Evolutionary conservation across 2,797 vertebrate species (phyloP).

Genomic region (Eidolon dupreanum): DNA sequence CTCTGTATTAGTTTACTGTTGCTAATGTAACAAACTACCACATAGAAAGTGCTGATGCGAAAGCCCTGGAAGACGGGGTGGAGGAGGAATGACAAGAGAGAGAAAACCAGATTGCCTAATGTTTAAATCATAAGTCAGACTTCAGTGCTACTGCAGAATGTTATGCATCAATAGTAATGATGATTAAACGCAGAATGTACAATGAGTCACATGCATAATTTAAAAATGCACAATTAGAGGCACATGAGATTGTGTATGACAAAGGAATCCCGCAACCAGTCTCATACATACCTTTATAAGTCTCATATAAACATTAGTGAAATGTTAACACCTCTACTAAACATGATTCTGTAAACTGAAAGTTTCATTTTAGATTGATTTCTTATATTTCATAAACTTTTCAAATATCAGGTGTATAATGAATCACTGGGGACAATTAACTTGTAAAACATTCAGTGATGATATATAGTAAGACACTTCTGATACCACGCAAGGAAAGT

Average conservation of each 20-base stretch:
- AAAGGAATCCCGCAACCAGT: not conserved
- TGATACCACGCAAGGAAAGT: not conserved
- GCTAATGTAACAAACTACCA: not conserved
- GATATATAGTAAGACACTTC: not conserved
- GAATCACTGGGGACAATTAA: not conserved
- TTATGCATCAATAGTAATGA: not conserved
- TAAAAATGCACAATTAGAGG: not conserved
- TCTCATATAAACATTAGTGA: not conserved
- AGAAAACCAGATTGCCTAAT: not conserved
- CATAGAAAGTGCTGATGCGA: not conserved
- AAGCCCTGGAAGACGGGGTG: rapidly evolving
- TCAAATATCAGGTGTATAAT: not conserved
- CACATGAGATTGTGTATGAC: not conserved
- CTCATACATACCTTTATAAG: not conserved
- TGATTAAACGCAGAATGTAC: not conserved
- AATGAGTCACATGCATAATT: not conserved
- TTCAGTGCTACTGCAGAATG: not conserved
- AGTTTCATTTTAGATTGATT: not conserved
- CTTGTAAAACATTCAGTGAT: not conserved
- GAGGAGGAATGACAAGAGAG: not conserved
- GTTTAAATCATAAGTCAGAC: not conserved
- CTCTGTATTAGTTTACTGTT: not conserved
- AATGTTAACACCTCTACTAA: not conserved
- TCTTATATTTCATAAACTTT: not conserved
- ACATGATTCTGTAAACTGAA: not conserved